Percentiles rank a stretch among this genome's conserved stretches.
Evolutionary conservation across 2,888 invertebrate species (phyloP).

Genomic region (Rotaria macrura): DNA sequence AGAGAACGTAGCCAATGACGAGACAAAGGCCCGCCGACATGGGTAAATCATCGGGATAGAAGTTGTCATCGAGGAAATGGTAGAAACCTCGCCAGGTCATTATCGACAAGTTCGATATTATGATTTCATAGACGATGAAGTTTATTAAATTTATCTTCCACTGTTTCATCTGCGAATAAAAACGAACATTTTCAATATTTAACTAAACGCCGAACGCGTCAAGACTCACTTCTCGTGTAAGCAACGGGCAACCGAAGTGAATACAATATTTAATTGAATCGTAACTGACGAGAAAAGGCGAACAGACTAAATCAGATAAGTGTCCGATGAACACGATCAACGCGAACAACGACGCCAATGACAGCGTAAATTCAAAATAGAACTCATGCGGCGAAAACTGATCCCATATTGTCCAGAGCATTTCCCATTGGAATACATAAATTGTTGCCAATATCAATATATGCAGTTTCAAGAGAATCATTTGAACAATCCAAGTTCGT

Average conservation of each 20-base stretch:
- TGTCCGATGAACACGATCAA: not conserved
- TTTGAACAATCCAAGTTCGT: too few species aligned
- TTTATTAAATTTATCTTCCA: too few species aligned
- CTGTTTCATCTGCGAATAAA: not conserved
- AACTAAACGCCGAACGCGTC: too few species aligned
- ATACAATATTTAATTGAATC: not conserved
- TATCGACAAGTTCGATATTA: not conserved
- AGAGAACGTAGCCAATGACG: not conserved
- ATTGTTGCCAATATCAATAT: not conserved
- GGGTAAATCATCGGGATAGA: not conserved
- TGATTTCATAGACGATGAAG: not conserved
- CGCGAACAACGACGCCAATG: not conserved
- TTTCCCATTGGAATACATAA: slow-evolving; percentile 6
- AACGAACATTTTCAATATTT: too few species aligned
- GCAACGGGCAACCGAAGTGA: not conserved
- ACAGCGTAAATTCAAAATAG: not conserved
- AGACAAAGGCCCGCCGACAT: not conserved
- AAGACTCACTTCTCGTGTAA: not conserved
- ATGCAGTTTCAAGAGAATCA: not conserved
- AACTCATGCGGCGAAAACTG: not conserved
- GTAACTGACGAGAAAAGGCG: not conserved
- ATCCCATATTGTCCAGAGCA: slow-evolving; percentile 2
- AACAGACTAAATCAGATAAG: not conserved
- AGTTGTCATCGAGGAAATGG: not conserved
- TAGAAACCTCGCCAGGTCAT: not conserved